Conservation (phyloP, 2,888 invertebrate species). For the Eucera pruinosa region DNA sequence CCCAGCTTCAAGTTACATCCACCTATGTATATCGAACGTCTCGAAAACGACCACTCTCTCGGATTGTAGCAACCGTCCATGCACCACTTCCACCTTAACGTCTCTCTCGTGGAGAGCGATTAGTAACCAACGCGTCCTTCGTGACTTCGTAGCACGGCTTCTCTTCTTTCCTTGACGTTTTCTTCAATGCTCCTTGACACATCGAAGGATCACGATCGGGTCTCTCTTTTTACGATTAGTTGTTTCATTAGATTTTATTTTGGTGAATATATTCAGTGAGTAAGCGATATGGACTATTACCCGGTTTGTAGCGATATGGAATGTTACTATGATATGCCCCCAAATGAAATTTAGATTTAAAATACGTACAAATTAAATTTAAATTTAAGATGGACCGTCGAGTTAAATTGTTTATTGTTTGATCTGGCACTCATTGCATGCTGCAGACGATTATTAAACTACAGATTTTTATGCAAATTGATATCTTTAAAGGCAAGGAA, state of each 20-base stretch:
- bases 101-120: background rate
- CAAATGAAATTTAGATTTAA: too few relatives aligned
- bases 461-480: too few relatives aligned
- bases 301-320: too few relatives aligned
- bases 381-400: too few relatives aligned
- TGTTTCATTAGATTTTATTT: background rate
- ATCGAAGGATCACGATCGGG: background rate
- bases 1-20: slow-evolving; percentile 41
- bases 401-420: too few relatives aligned
- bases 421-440: too few relatives aligned
- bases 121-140: slow-evolving; percentile 29
- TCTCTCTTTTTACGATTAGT: background rate
- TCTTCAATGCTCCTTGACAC: background rate
- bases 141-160: background rate
- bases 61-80: slow-evolving; percentile 10
- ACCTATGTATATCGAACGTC: slow-evolving; percentile 26
- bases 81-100: slow-evolving; percentile 39
- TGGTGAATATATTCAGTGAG: too few relatives aligned
- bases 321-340: too few relatives aligned
- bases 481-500: too few relatives aligned
- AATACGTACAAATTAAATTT: too few relatives aligned
- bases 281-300: too few relatives aligned
- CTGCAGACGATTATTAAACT: too few relatives aligned
- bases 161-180: background rate
- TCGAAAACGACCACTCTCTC: slow-evolving; percentile 25